phyloP scores from a whole-genome alignment of 2,113 vertebrate species.

The Psittacula cyanocephala region DNA sequence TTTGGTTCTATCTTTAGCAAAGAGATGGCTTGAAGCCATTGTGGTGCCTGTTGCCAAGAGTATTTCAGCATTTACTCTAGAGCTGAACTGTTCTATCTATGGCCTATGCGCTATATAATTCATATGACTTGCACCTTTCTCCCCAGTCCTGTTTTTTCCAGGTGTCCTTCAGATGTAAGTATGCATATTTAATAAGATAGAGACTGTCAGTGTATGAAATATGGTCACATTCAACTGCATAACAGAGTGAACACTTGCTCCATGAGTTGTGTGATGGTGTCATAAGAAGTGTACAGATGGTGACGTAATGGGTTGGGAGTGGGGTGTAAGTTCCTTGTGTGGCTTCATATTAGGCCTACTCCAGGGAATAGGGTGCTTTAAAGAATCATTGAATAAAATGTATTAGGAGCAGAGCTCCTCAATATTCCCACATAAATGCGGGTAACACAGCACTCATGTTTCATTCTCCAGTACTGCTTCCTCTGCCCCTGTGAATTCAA shows the following conservation, averaged over 20 bases:
- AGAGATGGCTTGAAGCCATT: background rate
- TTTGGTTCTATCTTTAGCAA: background rate
- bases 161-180: background rate
- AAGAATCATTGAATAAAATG: background rate
- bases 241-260: background rate
- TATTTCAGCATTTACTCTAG: background rate
- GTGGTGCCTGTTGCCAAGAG: background rate
- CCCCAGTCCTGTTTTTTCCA: background rate
- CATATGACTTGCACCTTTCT: background rate
- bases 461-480: background rate
- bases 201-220: background rate
- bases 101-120: background rate
- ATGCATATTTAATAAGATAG: background rate
- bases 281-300: background rate
- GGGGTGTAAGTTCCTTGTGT: background rate
- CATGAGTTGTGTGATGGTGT: background rate
- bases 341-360: background rate
- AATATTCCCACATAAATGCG: background rate
- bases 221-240: fast-evolving
- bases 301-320: background rate
- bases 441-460: background rate
- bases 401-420: background rate
- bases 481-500: background rate
- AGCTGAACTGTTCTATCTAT: background rate
- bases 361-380: background rate